Conservation (phyloP, 2,797 vertebrate genomes). For the Macroramphosus scolopax region DNA sequence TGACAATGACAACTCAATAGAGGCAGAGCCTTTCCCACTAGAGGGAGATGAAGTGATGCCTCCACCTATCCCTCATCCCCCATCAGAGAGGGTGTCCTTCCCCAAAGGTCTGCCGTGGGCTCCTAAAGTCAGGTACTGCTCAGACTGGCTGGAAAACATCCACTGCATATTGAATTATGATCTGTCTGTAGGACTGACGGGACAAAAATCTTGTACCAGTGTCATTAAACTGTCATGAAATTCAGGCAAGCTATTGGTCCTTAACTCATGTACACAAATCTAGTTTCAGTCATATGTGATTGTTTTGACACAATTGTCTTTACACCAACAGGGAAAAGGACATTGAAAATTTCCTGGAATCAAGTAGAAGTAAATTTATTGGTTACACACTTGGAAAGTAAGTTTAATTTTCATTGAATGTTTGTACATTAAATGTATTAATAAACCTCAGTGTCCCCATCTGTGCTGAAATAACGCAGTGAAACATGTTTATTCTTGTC, state of each 20-base stretch:
- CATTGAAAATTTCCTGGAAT: conserved; percentile 97
- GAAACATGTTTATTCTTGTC: background rate
- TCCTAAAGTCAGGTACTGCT: conserved; percentile 93
- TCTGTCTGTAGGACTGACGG: too few species aligned
- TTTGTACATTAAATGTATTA: too few species aligned
- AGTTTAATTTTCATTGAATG: conserved; percentile 39
- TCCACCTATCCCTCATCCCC: conserved; percentile 86
- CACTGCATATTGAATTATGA: too few species aligned
- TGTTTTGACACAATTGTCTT: conserved; percentile 16
- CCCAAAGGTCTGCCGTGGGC: conserved; percentile 97
- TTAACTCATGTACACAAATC: too few species aligned
- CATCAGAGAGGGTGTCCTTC: conserved; percentile 89
- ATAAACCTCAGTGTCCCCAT: too few species aligned
- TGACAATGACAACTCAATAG: conserved; percentile 90
- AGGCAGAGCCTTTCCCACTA: conserved; percentile 90
- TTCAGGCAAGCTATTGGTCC: too few species aligned
- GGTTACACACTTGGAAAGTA: conserved; percentile 96
- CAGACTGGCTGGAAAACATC: background rate
- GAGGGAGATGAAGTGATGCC: conserved; percentile 97
- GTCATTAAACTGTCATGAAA: too few species aligned
- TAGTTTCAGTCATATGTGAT: background rate
- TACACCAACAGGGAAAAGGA: conserved; percentile 88
- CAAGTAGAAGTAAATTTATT: conserved; percentile 98
- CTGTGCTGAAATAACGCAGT: background rate
- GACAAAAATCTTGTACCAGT: too few species aligned